Conservation (phyloP, 2,113 vertebrate species). For the Eclectus roratus region DNA sequence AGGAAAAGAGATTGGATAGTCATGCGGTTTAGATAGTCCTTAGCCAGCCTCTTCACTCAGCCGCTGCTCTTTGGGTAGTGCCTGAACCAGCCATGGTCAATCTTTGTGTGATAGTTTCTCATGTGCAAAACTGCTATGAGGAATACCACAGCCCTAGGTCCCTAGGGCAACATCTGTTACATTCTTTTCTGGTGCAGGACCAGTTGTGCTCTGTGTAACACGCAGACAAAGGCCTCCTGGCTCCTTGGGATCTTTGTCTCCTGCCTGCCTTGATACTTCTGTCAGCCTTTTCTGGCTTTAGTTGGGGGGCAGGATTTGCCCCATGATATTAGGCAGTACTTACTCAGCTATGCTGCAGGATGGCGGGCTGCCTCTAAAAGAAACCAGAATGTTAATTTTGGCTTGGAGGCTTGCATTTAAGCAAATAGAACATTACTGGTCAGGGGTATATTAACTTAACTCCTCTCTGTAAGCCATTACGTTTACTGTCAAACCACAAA, state of each 20-base stretch:
- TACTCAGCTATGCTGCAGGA: constrained; percentile 39
- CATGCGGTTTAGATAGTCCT: neutral
- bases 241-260: neutral
- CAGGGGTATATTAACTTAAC: constrained; percentile 66
- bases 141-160: neutral
- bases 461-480: constrained; percentile 67
- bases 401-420: constrained; percentile 55
- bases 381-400: constrained; percentile 76
- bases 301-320: constrained; percentile 32
- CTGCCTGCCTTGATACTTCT: neutral
- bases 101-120: neutral
- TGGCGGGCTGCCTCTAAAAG: constrained; percentile 61
- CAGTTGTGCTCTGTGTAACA: neutral
- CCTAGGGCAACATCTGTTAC: neutral
- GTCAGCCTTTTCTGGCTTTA: neutral
- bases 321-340: constrained; percentile 22
- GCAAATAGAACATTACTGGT: constrained; percentile 67
- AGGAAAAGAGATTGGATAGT: neutral
- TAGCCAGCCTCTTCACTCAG: neutral
- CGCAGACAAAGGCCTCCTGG: neutral
- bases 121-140: neutral
- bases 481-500: constrained; percentile 72
- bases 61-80: neutral
- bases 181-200: neutral
- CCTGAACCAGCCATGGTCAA: neutral